Evolutionary conservation across 2,888 invertebrate genomes (phyloP).

Genomic region (Zeuzera pyrina): DNA sequence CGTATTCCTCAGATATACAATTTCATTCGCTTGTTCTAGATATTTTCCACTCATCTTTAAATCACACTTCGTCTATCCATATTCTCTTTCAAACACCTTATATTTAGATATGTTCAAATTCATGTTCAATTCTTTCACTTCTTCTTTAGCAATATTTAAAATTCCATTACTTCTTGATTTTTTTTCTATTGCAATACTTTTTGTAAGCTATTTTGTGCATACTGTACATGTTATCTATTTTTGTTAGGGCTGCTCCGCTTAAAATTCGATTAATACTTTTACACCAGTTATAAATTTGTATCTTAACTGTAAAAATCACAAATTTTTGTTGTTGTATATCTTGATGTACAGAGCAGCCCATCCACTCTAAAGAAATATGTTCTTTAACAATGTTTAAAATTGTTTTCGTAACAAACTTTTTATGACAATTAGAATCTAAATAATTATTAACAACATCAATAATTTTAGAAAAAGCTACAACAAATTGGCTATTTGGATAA

Average conservation of each 20-base stretch:
- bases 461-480: background rate
- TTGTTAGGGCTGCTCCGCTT: slow-evolving; percentile 2
- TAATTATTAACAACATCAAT: background rate
- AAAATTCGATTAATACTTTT: slow-evolving; percentile 1
- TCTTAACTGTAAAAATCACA: background rate
- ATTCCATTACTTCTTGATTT: too few species aligned
- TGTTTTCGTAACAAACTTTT: background rate
- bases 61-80: too few species aligned
- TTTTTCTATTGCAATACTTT: too few species aligned
- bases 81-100: too few species aligned
- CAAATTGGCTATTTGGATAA: background rate
- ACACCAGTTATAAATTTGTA: background rate
- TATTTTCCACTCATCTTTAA: too few species aligned
- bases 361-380: background rate
- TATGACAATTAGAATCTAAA: background rate
- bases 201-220: too few species aligned
- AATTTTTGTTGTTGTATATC: background rate
- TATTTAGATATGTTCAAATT: too few species aligned
- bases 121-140: too few species aligned
- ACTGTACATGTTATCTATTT: too few species aligned
- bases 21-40: too few species aligned
- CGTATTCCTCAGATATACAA: too few species aligned
- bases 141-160: too few species aligned
- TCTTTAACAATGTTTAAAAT: background rate
- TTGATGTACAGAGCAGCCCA: background rate